phyloP scores from a whole-genome alignment of 1,140 invertebrate genomes.

The Xylocopa sonorina region DNA sequence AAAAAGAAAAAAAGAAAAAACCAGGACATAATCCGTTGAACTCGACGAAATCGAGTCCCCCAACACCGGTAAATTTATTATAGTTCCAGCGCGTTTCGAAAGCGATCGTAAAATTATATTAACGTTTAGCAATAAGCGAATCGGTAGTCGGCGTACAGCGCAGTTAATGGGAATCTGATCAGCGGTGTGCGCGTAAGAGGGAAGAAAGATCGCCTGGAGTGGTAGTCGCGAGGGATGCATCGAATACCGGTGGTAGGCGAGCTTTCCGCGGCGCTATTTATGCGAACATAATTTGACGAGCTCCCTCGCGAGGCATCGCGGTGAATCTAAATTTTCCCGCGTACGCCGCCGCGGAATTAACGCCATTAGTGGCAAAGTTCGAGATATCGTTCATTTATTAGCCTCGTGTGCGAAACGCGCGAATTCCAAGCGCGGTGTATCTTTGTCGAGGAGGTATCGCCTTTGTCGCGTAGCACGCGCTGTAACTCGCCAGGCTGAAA shows the following conservation, averaged over 20 bases:
- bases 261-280: slow-evolving; percentile 43
- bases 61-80: neutral
- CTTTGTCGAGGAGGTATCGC: slow-evolving; percentile 26
- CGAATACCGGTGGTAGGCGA: neutral
- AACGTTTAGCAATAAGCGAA: too few species aligned
- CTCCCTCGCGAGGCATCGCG: slow-evolving; percentile 19
- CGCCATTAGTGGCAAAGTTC: slow-evolving; percentile 40
- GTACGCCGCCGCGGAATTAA: slow-evolving; percentile 12
- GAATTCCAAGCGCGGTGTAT: neutral
- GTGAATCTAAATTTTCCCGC: slow-evolving; percentile 62
- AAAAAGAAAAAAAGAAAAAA: neutral
- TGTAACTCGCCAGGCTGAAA: neutral
- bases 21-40: too few species aligned
- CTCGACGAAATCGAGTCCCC: too few species aligned
- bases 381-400: slow-evolving; percentile 35
- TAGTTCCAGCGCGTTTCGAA: too few species aligned
- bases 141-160: too few species aligned
- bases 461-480: neutral
- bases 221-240: neutral
- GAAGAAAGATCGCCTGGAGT: neutral
- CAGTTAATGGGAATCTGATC: too few species aligned
- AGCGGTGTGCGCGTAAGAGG: neutral
- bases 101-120: too few species aligned
- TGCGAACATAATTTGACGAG: slow-evolving; percentile 48
- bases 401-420: neutral